Evolutionary conservation across 2,888 invertebrate species (phyloP).

Genomic region (Girardia tigrina): DNA sequence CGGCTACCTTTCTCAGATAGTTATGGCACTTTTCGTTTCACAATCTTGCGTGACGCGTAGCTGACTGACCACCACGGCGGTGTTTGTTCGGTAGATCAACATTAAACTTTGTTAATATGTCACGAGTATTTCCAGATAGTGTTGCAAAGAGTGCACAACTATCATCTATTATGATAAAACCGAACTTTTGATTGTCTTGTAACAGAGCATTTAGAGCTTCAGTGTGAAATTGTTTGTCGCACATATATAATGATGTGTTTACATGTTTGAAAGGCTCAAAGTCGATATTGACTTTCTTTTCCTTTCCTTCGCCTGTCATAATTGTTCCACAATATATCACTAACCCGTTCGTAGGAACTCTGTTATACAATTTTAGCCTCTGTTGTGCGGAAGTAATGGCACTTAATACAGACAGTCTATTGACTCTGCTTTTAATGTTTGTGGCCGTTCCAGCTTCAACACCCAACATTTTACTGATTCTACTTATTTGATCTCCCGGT

Average conservation of each 20-base stretch:
- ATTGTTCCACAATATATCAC: constrained; percentile 29
- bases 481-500: constrained; percentile 95
- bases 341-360: constrained; percentile 46
- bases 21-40: constrained; percentile 37
- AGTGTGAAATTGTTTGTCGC: neutral
- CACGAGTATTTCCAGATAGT: neutral
- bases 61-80: constrained; percentile 37
- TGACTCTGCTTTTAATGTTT: constrained; percentile 95
- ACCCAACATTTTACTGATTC: constrained; percentile 98
- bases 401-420: constrained; percentile 90
- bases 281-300: constrained; percentile 28
- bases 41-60: constrained; percentile 35
- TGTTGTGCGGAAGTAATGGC: constrained; percentile 99
- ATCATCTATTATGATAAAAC: constrained; percentile 27
- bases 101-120: constrained; percentile 15
- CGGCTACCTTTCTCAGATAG: constrained; percentile 37
- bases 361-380: constrained; percentile 91
- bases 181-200: constrained; percentile 82
- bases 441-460: constrained; percentile 99
- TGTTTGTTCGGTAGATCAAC: constrained; percentile 38
- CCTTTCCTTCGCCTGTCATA: constrained; percentile 54
- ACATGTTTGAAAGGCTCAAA: neutral
- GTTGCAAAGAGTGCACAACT: constrained; percentile 13
- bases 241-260: constrained; percentile 7
- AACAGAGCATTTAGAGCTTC: constrained; percentile 71